Evolutionary conservation across 2,888 invertebrate species (phyloP).

Genomic region (Ochropleura leucogaster): DNA sequence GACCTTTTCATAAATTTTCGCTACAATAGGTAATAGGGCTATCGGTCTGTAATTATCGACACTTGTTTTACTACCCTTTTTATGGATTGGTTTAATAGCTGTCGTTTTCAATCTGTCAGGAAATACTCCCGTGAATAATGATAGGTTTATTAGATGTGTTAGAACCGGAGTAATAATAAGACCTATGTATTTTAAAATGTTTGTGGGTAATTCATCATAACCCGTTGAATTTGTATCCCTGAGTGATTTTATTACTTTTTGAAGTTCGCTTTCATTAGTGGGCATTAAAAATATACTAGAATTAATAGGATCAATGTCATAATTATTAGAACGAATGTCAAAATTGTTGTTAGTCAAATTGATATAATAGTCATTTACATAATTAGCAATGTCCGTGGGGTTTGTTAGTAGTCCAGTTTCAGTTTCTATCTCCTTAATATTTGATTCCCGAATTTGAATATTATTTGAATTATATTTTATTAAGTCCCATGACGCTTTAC

Average conservation of each 20-base stretch:
- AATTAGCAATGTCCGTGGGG: background rate
- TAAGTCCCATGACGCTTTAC: background rate
- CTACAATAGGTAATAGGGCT: too few relatives aligned
- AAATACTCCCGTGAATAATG: constrained; percentile 13
- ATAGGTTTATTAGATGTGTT: background rate
- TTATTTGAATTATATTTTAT: constrained; percentile 1
- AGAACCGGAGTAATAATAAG: constrained; percentile 3
- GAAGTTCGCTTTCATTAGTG: too few relatives aligned
- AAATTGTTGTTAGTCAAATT: background rate
- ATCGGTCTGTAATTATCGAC: too few relatives aligned
- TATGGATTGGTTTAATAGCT: constrained; percentile 1
- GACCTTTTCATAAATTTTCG: too few relatives aligned
- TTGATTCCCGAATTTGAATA: background rate
- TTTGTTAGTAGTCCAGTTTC: background rate
- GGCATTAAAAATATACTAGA: constrained; percentile 9
- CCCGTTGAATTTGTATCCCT: constrained; percentile 10
- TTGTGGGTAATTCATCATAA: constrained; percentile 1
- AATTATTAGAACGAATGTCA: background rate
- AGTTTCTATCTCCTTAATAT: constrained; percentile 4
- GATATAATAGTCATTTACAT: constrained; percentile 3
- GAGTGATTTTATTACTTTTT: constrained; percentile 9
- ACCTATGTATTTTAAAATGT: background rate
- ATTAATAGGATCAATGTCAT: constrained; percentile 1
- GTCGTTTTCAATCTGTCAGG: background rate
- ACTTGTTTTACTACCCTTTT: too few relatives aligned